Conservation (phyloP, 2,113 vertebrate species). For the Gallinago media region DNA sequence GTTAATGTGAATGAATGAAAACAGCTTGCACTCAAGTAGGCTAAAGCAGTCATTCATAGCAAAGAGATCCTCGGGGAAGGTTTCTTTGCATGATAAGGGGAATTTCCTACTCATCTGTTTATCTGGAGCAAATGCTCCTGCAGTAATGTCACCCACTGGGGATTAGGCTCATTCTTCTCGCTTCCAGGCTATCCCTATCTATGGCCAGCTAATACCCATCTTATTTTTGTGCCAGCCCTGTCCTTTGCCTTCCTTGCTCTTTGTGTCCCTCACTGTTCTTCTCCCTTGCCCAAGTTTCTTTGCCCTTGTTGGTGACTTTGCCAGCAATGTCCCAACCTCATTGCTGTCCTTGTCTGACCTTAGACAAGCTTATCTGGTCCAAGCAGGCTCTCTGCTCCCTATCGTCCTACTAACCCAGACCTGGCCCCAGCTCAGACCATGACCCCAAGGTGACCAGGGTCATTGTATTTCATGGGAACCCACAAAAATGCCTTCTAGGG, state of each 20-base stretch:
- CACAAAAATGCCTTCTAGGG: background rate
- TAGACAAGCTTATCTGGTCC: background rate
- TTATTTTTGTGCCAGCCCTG: background rate
- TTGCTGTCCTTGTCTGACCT: background rate
- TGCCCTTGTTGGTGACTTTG: background rate
- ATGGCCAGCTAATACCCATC: background rate
- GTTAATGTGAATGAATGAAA: background rate
- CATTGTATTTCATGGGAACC: background rate
- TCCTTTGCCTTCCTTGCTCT: background rate
- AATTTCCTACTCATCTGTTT: slow-evolving; percentile 34
- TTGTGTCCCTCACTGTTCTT: background rate
- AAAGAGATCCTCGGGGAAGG: slow-evolving; percentile 11
- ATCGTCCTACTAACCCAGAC: background rate
- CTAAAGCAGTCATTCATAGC: background rate
- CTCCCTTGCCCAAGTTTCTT: background rate
- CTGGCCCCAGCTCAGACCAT: background rate
- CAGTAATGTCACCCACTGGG: background rate
- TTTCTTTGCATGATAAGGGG: slow-evolving; percentile 2
- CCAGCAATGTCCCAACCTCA: background rate
- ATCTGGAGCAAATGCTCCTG: background rate
- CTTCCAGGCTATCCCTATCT: background rate
- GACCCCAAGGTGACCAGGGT: background rate
- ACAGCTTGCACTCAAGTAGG: background rate
- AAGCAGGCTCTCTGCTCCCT: background rate
- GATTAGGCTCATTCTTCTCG: background rate